A percentile compares a stretch with the other conserved stretches of the same genome.
Conservation (phyloP, 2,113 vertebrate species). For the Herpailurus yagouaroundi region DNA sequence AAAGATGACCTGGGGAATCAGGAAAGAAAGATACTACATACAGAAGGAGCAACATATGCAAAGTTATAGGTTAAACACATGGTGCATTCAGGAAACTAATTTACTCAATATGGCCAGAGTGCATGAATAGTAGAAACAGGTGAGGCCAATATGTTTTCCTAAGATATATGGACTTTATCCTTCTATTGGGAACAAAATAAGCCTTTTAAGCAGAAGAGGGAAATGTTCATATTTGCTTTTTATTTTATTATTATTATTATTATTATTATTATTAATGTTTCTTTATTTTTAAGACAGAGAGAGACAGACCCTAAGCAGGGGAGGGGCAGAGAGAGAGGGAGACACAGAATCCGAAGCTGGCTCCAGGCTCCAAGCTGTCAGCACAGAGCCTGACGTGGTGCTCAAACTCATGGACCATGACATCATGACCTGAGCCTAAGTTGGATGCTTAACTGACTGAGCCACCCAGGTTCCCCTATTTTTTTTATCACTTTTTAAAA, state of each 20-base stretch:
- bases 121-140: not conserved
- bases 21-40: not conserved
- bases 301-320: no score
- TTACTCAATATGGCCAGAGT: not conserved
- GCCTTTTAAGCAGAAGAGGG: slow-evolving; percentile 38
- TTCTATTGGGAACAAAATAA: slow-evolving; percentile 37
- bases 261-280: no score
- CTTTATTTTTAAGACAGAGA: no score
- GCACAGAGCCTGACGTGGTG: no score
- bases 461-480: no score
- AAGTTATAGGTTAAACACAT: not conserved
- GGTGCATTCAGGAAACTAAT: not conserved
- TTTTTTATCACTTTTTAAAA: no score
- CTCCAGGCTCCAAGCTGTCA: no score
- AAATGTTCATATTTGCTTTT: not conserved
- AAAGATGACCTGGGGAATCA: not conserved
- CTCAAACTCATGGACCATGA: no score
- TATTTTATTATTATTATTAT: not conserved
- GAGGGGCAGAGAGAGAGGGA: no score
- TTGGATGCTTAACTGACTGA: no score
- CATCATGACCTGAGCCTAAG: no score
- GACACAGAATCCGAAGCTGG: no score
- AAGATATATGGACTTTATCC: slow-evolving; percentile 7
- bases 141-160: slow-evolving; percentile 17
- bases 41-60: not conserved